Evolutionary conservation across 1,140 invertebrate genomes (phyloP), one percentile per base, ranked within the genome.

Genomic region (Bombus pyrosoma): DNA sequence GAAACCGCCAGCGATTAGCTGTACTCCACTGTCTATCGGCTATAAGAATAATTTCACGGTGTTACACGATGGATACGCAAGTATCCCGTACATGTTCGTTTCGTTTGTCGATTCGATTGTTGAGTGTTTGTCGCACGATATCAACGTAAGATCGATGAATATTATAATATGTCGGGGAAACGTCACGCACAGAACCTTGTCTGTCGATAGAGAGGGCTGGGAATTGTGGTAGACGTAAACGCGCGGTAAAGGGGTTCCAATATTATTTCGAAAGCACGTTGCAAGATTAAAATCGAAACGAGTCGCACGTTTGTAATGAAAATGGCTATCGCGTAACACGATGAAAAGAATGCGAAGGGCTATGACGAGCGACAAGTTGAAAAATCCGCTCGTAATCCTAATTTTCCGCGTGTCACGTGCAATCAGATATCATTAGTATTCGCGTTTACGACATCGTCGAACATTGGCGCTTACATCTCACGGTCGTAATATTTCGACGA

Each of bases 341-440:
- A 39, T 15, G 25, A 59, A 62, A 59, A 57, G 57, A 84, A 71
- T 10, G 1, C n/a, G 39, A 37, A n/a, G 2, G 15, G 12, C 22
- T 39, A 34, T 83, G 69, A 59, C 8, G 37, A 15, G n/a, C 47
- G 74, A 71, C 74, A 37, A 22, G 74, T 78, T 78, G 32, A 66
- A 18, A 79, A 79, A 79, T 62, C 66, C 5, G 64, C 28, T 34
- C 34, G 32, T n/a, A 43, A 72, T 71, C 32, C 47, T 72, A 71
- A 84, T 84, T 79, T 59, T 77, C 75, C 59, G 71, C 32, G 81
- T 72, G 81, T 82, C 64, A 71, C 82, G 53, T 37, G 74, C 64
- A 64, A 83, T 83, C 47, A 13, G 47, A 34, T 53, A 34, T 39
- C 66, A 37, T 59, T 71, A 34, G 28, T 9, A 66, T 53, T 34